Evolutionary conservation across 2,888 invertebrate genomes (phyloP).

Genomic region (Phrixothrix hirtus): DNA sequence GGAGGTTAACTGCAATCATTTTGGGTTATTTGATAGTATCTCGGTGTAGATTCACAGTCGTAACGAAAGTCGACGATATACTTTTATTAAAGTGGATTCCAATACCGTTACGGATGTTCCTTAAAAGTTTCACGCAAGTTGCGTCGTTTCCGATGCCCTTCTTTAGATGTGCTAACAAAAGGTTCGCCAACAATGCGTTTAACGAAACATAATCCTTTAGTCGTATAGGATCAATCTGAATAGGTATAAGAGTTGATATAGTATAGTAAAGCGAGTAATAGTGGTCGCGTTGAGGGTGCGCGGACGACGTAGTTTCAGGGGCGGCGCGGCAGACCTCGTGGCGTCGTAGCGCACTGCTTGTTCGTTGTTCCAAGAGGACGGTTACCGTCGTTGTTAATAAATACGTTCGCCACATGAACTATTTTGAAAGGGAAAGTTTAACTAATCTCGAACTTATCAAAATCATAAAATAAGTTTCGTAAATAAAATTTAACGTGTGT

Average conservation of each 20-base stretch:
- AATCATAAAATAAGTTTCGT: constrained; percentile 9
- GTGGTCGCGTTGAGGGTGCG: constrained; percentile 46
- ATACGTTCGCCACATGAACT: constrained; percentile 34
- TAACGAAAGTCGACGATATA: constrained; percentile 4
- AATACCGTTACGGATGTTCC: too few relatives aligned
- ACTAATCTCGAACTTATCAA: too few relatives aligned
- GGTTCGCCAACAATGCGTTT: constrained; percentile 23
- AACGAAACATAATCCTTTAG: constrained; percentile 36
- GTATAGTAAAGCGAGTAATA: constrained; percentile 37
- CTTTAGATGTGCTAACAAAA: constrained; percentile 6
- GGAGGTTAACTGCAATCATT: constrained; percentile 23
- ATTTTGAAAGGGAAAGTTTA: constrained; percentile 15
- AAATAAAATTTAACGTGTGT: constrained; percentile 12
- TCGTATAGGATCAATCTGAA: constrained; percentile 41
- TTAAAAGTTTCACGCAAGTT: too few relatives aligned
- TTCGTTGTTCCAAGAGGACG: constrained; percentile 48
- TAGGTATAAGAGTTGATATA: constrained; percentile 42
- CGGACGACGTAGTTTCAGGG: constrained; percentile 45
- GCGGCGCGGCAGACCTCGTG: constrained; percentile 53
- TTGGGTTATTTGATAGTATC: constrained; percentile 17
- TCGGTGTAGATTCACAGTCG: background rate
- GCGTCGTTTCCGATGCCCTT: background rate
- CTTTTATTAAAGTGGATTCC: constrained; percentile 1
- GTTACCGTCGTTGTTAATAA: constrained; percentile 35
- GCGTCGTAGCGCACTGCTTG: constrained; percentile 51